Evolutionary conservation across 37 sponge, comb jelly and placozoan species (phyloP), one percentile per base, ranked within the genome.

Genomic region (Aplysina aerophoba): DNA sequence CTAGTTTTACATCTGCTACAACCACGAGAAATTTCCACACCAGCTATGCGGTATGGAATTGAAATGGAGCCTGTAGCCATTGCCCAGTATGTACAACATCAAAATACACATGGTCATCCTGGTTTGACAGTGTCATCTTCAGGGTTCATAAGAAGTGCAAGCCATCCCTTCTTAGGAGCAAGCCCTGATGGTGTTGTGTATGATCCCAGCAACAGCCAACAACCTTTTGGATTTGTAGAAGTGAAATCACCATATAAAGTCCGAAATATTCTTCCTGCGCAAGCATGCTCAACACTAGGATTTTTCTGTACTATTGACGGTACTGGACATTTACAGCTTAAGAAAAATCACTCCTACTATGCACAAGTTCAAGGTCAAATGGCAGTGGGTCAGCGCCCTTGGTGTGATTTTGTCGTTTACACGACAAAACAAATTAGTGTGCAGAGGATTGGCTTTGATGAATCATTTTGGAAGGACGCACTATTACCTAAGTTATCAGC

Each of bases 231-330:
- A n/a, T n/a, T n/a, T n/a, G n/a, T n/a, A n/a, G n/a, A n/a, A n/a
- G n/a, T n/a, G n/a, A n/a, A n/a, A n/a, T n/a, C n/a, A n/a, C n/a
- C n/a, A n/a, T n/a, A n/a, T n/a, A n/a, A n/a, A n/a, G n/a, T n/a
- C n/a, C n/a, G n/a, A n/a, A n/a, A n/a, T n/a, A n/a, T n/a, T n/a
- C n/a, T n/a, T n/a, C n/a, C n/a, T n/a, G n/a, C n/a, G n/a, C n/a
- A 83, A 64, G 88, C 88, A 37, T 77, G 79, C 62, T 8, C 35
- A 27, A 39, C 59, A 20, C 21, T 25, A 27, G 67, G 69, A 17
- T 83, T 88, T 83, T 88, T 44, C 40, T 77, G 88, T 64, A 4
- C n/a, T n/a, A n/a, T n/a, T n/a, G n/a, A n/a, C n/a, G n/a, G n/a
- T n/a, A n/a, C n/a, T n/a, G n/a, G n/a, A n/a, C n/a, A n/a, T n/a